Percentiles rank a stretch among this genome's conserved stretches.
phyloP scores from a whole-genome alignment of 2,113 vertebrate genomes.

The Tragelaphus scriptus region DNA sequence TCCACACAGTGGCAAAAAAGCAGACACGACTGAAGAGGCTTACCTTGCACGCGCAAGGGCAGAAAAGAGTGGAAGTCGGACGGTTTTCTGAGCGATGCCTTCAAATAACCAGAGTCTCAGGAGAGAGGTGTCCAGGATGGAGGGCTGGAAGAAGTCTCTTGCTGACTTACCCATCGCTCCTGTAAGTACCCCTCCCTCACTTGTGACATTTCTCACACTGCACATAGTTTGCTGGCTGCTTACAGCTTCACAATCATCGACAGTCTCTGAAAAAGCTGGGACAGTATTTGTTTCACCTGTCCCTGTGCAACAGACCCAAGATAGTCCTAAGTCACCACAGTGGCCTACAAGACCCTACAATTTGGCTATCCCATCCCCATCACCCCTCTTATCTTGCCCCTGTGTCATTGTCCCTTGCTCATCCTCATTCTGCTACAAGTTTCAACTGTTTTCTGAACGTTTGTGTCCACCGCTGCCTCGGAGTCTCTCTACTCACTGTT shows the following conservation, averaged over 20 bases:
- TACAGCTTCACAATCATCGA: accelerated
- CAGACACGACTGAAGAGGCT: not conserved
- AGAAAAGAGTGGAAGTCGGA: not conserved
- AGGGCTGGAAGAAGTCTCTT: not conserved
- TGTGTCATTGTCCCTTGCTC: not conserved
- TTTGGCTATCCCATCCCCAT: not conserved
- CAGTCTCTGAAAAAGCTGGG: not conserved
- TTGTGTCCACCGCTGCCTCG: not conserved
- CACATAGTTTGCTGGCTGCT: accelerated
- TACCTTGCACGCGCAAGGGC: not conserved
- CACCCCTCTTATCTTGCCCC: not conserved
- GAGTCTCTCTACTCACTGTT: not conserved
- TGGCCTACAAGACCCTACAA: not conserved
- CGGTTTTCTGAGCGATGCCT: not conserved
- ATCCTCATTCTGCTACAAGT: not conserved
- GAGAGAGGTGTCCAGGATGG: not conserved
- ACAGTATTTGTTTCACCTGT: not conserved
- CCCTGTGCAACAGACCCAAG: not conserved
- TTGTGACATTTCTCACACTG: not conserved
- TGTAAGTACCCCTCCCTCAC: not conserved
- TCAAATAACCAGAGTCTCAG: not conserved
- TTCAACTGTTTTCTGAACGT: not conserved
- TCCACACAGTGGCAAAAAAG: not conserved
- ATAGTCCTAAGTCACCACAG: not conserved
- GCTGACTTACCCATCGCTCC: not conserved